Evolutionary conservation across 1,140 invertebrate genomes (phyloP), one percentile per base, ranked within the genome.

Genomic region (Parapsyche elsis): DNA sequence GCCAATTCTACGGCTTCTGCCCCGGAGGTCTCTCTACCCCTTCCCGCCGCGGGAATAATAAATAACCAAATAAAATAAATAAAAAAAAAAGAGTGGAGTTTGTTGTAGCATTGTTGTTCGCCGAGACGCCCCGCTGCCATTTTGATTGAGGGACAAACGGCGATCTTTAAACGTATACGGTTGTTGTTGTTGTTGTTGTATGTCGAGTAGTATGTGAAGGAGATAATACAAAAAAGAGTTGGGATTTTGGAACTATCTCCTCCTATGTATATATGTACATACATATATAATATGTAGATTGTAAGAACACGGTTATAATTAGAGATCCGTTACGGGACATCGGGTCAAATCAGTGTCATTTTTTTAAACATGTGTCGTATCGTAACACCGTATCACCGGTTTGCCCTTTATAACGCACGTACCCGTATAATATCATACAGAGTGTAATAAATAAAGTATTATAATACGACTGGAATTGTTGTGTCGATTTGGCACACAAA

Each of bases 61-160:
- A 53, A 53, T 14, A 53, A 53, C 10, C 16, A 53, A 12, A 53
- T 53, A 53, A 53, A 16, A 53, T 5, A 53, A 53, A 53, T 5
- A 53, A 2, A 53, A 53, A 2, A 53, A 1, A 53, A 53, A 10
- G 1, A 53, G 49, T 5, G 2, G 49, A 38, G 30, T 38, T 38
- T 38, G 30, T 38, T 53, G 49, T 53, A 53, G 16, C 49, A 53
- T 53, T 53, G 49, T 53, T 53, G 49, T 53, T 53, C 49, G 49
- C 16, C 49, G 49, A n/a, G 49, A 53, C 49, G 10, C 49, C 49
- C 49, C 49, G 49, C 49, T 53, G 49, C 49, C 49, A 53, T 53
- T 53, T 53, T 53, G 49, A 53, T 53, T 53, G 49, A 53, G 49
- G 49, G 49, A 53, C 49, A 53, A 53, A 53, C 49, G 49, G 49